phyloP scores from a whole-genome alignment of 2,888 invertebrate species.

The Callimorpha dominula region DNA sequence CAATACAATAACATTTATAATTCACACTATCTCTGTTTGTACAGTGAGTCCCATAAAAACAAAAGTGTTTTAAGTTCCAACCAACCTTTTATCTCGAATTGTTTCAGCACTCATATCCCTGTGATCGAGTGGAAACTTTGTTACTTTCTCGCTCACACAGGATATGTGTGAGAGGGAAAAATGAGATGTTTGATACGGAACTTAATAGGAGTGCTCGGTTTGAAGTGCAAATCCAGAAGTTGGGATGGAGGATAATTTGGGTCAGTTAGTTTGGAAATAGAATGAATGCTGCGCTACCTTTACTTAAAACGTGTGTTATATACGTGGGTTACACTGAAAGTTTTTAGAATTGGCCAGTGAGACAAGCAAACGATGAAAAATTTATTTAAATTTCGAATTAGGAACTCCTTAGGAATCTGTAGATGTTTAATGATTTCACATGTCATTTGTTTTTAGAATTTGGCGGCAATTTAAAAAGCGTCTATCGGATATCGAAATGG shows the following conservation, averaged over 20 bases:
- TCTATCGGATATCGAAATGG: no score
- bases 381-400: no score
- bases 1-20: slow-evolving; percentile 19
- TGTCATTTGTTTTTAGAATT: no score
- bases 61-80: slow-evolving; percentile 42
- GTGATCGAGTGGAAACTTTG: slow-evolving; percentile 21
- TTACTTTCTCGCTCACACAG: slow-evolving; percentile 7
- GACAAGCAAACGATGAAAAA: no score
- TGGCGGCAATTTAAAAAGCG: no score
- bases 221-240: slow-evolving; percentile 36
- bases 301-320: not conserved
- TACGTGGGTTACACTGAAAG: no score
- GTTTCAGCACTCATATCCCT: slow-evolving; percentile 41
- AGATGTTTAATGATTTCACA: no score
- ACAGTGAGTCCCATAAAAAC: slow-evolving; percentile 50
- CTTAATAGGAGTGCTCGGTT: slow-evolving; percentile 27
- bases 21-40: slow-evolving; percentile 47
- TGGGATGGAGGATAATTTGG: slow-evolving; percentile 27
- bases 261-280: slow-evolving; percentile 22
- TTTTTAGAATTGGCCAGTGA: no score
- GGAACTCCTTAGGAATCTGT: no score
- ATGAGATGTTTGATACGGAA: slow-evolving; percentile 2
- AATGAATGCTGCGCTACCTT: slow-evolving; percentile 6
- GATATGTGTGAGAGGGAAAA: not conserved
- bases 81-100: slow-evolving; percentile 55